phyloP scores from a whole-genome alignment of 2,888 invertebrate species.

The Hypena proboscidalis region DNA sequence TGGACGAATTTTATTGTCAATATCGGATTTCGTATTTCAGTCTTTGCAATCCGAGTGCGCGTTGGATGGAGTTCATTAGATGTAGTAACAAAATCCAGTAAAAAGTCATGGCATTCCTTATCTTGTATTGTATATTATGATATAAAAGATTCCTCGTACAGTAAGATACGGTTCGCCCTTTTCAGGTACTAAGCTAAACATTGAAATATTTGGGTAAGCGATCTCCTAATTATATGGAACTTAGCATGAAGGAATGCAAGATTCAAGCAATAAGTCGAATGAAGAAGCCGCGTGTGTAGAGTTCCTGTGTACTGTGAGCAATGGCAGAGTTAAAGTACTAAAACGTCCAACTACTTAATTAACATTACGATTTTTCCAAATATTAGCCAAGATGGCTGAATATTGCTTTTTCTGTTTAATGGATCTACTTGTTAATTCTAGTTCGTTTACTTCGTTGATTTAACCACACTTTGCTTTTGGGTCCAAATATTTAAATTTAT shows the following conservation, averaged over 20 bases:
- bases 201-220: not conserved
- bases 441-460: no score
- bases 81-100: constrained; percentile 17
- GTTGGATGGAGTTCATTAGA: constrained; percentile 58
- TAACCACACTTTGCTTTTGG: no score
- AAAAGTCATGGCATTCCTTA: constrained; percentile 7
- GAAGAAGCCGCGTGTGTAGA: constrained; percentile 24
- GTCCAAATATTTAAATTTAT: no score
- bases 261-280: constrained; percentile 14
- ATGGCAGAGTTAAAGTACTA: constrained; percentile 16
- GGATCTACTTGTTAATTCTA: no score
- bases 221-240: constrained; percentile 4
- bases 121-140: not conserved
- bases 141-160: not conserved
- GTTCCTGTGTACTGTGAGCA: constrained; percentile 18
- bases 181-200: not conserved
- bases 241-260: constrained; percentile 32
- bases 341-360: not conserved
- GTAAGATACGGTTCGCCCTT: not conserved
- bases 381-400: no score
- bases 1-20: constrained; percentile 75
- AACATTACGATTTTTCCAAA: no score
- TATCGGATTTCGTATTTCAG: constrained; percentile 59
- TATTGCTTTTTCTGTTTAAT: no score
- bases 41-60: constrained; percentile 57